Percentiles rank a stretch among this genome's conserved stretches.
Conservation (phyloP, 2,888 invertebrate genomes). For the Platycheirus rosarum region DNA sequence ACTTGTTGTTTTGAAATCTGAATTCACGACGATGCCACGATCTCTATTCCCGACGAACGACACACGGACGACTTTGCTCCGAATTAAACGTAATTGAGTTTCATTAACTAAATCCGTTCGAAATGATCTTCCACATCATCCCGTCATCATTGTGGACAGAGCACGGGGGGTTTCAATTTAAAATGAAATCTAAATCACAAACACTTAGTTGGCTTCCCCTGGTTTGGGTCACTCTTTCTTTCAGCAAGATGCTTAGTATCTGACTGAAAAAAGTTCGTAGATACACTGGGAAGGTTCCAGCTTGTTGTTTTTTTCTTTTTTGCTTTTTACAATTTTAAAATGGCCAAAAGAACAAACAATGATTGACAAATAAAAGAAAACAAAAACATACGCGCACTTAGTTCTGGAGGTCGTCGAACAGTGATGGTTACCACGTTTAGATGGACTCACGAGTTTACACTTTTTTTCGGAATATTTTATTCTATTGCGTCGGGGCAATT, state of each 20-base stretch:
- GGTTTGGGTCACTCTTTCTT: background rate
- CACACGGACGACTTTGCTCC: slow-evolving; percentile 61
- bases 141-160: slow-evolving; percentile 58
- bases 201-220: slow-evolving; percentile 38
- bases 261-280: slow-evolving; percentile 20
- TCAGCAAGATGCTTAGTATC: slow-evolving; percentile 13
- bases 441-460: slow-evolving; percentile 26
- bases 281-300: slow-evolving; percentile 31
- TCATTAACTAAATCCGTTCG: slow-evolving; percentile 76
- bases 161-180: slow-evolving; percentile 46
- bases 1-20: slow-evolving; percentile 42
- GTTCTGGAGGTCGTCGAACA: slow-evolving; percentile 58
- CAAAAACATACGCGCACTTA: slow-evolving; percentile 57
- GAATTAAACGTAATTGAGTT: slow-evolving; percentile 78
- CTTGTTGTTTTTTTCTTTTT: slow-evolving; percentile 22
- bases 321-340: slow-evolving; percentile 36
- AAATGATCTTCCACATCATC: slow-evolving; percentile 66
- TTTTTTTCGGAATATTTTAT: background rate
- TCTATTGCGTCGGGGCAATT: slow-evolving; percentile 54
- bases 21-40: slow-evolving; percentile 50
- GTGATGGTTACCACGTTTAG: slow-evolving; percentile 52
- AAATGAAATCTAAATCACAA: slow-evolving; percentile 50
- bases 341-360: slow-evolving; percentile 63
- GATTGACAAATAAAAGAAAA: slow-evolving; percentile 48
- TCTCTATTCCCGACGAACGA: slow-evolving; percentile 37